Percentiles rank a stretch among this genome's conserved stretches.
Evolutionary conservation across 2,113 vertebrate species (phyloP).

Genomic region (Charadrius vociferus): DNA sequence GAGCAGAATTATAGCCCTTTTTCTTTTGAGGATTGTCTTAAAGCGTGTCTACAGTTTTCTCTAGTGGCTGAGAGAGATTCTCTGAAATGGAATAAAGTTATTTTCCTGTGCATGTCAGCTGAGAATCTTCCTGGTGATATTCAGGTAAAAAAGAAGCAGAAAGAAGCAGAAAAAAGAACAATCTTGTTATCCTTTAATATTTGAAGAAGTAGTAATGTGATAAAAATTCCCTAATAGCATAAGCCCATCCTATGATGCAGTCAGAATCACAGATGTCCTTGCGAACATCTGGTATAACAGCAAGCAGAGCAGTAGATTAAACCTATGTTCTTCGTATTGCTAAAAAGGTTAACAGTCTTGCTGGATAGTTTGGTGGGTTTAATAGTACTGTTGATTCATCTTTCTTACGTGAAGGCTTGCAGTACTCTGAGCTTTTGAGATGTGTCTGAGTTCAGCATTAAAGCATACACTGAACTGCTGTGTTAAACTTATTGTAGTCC

Average conservation of each 20-base stretch:
- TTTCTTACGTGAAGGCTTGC: neutral
- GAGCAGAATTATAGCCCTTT: neutral
- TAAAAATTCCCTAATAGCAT: neutral
- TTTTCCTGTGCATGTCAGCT: neutral
- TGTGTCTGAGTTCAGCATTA: neutral
- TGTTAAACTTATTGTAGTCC: neutral
- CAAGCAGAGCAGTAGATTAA: neutral
- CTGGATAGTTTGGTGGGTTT: neutral
- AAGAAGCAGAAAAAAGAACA: neutral
- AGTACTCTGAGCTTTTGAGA: neutral
- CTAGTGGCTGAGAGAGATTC: neutral
- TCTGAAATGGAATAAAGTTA: neutral
- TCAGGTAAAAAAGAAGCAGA: neutral
- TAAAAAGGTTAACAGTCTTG: neutral
- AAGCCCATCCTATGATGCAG: neutral
- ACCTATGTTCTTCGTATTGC: neutral
- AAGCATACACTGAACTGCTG: neutral
- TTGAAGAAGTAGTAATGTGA: neutral
- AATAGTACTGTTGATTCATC: neutral
- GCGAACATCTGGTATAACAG: neutral
- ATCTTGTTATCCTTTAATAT: neutral
- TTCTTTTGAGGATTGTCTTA: neutral
- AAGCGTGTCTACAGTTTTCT: rapidly evolving
- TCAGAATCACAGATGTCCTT: neutral
- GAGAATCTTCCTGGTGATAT: neutral